These are phyloP conservation scores for Acrobasis repandana DNA, from an alignment of 2,888 invertebrate species.

Conservation along the genomic window DNA sequence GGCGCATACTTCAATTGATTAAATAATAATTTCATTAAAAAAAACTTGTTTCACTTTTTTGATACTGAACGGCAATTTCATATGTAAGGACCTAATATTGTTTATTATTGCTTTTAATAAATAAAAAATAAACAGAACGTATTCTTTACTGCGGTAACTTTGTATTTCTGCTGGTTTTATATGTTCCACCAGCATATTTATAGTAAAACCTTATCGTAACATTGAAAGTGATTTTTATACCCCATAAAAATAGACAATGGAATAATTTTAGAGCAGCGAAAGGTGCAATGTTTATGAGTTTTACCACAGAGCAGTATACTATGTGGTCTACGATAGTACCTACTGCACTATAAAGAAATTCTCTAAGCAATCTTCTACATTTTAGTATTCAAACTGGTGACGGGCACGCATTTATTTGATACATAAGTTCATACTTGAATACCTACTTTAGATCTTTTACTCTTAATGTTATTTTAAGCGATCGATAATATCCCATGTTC, in stretches of 20 bases:
- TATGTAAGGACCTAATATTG: no score
- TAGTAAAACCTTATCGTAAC: conserved; percentile 17
- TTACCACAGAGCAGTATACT: conserved; percentile 49
- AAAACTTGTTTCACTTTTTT: no score
- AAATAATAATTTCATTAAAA: no score
- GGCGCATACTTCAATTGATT: no score
- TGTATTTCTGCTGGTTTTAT: conserved; percentile 2
- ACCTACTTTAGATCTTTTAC: no score
- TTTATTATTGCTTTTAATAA: no score
- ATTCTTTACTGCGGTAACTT: conserved; percentile 3
- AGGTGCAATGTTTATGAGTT: conserved; percentile 59
- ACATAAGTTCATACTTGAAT: no score
- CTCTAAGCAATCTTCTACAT: conserved; percentile 24
- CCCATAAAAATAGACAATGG: conserved; percentile 64
- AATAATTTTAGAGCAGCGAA: conserved; percentile 52
- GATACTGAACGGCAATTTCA: no score
- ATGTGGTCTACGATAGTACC: conserved; percentile 42
- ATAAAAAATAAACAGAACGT: no score
- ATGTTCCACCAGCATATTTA: conserved; percentile 7
- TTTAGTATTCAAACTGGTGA: not conserved
- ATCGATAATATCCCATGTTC: no score
- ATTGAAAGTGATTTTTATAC: conserved; percentile 53
- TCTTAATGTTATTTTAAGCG: no score
- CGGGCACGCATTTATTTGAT: not conserved
- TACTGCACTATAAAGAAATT: conserved; percentile 40